Base-by-base conservation (phyloP, 2,797 vertebrate species). In the Diceros bicornis region DNA sequence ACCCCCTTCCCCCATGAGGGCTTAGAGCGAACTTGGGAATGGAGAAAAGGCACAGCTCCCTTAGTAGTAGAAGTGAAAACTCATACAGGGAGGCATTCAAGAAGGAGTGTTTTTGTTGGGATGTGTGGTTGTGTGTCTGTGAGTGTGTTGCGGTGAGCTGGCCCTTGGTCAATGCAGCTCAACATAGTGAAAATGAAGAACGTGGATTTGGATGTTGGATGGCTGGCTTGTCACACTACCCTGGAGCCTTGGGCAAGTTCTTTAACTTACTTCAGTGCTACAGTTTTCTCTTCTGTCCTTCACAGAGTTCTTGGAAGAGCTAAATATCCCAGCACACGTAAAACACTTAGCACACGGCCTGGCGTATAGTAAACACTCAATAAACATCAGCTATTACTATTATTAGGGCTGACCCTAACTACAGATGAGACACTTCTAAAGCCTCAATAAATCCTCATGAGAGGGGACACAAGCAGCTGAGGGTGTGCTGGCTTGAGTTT, bases 1-100 rank as follows among this genome's bases (percentile, higher is more conserved):
- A 55, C 1, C 0, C 9, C 1, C 47, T 2, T 4, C 13, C 0
- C 0, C 2, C 1, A 34, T 34, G 17, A 92, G 23, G 66, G 47
- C n/a, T 52, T 12, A 64, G 5, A 34, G 29, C 4, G 20, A 83
- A 13, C 8, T 20, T 41, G 12, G 59, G 34, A 4, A 21, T n/a
- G 6, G 23, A 47, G 34, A 55, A 34, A 25, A 50, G 29, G 2
- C 4, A 4, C 25, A 20, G 4, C 0, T 25, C 21, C 52, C 11
- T 83, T 14, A 27, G 57, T 6, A 25, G 20, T 4, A 13, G 52
- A 37, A 34, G 18, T 8, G 14, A 62, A 34, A 18, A 21, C 4
- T 25, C 47, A 32, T 1, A 18, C n/a, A 37, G 68, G n/a, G 21
- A 81, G 44, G 50, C 32, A 1, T 20, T 55, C 7, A 7, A 17